These are phyloP conservation scores for Scomber japonicus DNA, from an alignment of 2,113 vertebrate species.

Conservation along the genomic window DNA sequence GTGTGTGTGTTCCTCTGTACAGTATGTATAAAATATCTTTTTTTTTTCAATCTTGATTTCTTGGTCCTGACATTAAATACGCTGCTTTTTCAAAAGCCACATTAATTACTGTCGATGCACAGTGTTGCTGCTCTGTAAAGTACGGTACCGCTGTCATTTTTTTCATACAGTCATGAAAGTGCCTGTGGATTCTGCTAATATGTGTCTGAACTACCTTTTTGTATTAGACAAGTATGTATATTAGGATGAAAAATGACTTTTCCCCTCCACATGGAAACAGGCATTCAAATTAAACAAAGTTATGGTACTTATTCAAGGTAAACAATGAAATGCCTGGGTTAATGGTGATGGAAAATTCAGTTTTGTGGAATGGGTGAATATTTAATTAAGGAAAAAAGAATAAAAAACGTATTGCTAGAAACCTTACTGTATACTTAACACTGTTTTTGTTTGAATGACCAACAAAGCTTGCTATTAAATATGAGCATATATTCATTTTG, in stretches of 20 bases:
- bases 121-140: constrained; percentile 17
- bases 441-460: neutral
- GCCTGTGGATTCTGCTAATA: neutral
- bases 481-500: neutral
- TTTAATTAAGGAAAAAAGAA: neutral
- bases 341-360: too few species aligned
- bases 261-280: neutral
- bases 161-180: neutral
- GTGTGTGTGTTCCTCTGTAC: constrained; percentile 44
- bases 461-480: neutral
- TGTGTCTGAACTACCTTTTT: constrained; percentile 4
- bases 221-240: neutral
- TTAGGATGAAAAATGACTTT: neutral
- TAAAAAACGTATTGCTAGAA: too few species aligned
- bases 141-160: constrained; percentile 3
- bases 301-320: neutral
- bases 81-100: constrained; percentile 16
- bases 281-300: neutral
- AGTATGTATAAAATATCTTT: constrained; percentile 48
- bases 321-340: too few species aligned
- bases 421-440: too few species aligned
- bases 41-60: neutral
- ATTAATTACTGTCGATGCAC: constrained; percentile 17
- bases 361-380: neutral
- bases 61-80: constrained; percentile 16